Evolutionary conservation across 23 tunicate species (phyloP), one percentile per base, ranked within the genome.

Genomic region (Diplosoma virens): DNA sequence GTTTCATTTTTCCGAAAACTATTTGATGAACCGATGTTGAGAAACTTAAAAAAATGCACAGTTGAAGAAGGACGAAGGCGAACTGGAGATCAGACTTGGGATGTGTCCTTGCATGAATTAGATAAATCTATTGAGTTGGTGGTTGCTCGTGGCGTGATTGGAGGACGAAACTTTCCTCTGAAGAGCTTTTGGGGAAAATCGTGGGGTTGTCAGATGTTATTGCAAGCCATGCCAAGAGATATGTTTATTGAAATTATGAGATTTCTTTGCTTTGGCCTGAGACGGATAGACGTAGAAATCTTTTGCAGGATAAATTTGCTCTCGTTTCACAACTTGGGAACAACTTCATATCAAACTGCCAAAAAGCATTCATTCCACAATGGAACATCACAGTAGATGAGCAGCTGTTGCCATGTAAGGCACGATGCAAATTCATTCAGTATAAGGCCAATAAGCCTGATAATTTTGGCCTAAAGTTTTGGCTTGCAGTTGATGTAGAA

Each of bases 71-170:
- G 75, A 36, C 53, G 37, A 37, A 36, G 25, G 23, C 18, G 37
- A 68, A 68, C 54, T 36, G 75, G 75, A 36, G 75, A 36, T 36
- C 75, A 18, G 54, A 28, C 75, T 68, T 68, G 75, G 75, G 22
- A 68, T 68, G 75, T 34, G 23, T 11, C 75, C 37, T 22, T 68
- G 25, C 75, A 34, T 9, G 53, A 37, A 22, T 26, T 68, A 36
- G 75, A 68, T 36, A 68, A 68, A 68, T 68, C 37, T 37, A 36
- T 68, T 68, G 25, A 26, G 14, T 68, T 68, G 54, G 28, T 68
- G 53, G 54, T 68, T 34, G 75, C 54, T 68, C 53, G 53, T 36
- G 75, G 75, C 25, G 75, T 68, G 5, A 36, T 68, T 7, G 75
- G 75, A 64, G 35, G 71, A 64, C 5, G 71, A 26, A 68, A 68